These are phyloP conservation scores for Megaustenia siamemsis DNA, from an alignment of 2,888 invertebrate species.

Conservation along the genomic window DNA sequence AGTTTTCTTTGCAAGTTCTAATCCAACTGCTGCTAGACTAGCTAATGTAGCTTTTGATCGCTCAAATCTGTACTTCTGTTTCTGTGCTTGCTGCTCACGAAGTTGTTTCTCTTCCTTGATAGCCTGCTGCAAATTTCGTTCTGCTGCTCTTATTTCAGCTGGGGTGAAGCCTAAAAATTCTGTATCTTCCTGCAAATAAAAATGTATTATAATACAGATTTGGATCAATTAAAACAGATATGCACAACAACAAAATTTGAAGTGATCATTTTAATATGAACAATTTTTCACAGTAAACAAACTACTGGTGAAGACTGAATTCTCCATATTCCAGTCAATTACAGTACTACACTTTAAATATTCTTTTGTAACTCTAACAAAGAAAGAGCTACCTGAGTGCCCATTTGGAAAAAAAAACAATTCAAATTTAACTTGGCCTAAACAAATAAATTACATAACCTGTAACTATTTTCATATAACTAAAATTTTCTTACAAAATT, in stretches of 20 bases:
- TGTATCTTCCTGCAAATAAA: slow-evolving; percentile 68
- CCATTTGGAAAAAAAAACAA: too few species aligned
- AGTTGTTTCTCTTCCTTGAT: slow-evolving; percentile 60
- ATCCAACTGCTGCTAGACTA: slow-evolving; percentile 35
- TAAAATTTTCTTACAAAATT: too few species aligned
- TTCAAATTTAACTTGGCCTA: too few species aligned
- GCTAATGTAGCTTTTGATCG: slow-evolving; percentile 40
- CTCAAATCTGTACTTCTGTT: slow-evolving; percentile 48
- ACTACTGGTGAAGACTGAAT: too few species aligned
- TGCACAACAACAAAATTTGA: background rate
- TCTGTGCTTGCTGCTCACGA: slow-evolving; percentile 51
- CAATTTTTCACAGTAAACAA: too few species aligned
- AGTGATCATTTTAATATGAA: too few species aligned
- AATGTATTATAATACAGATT: background rate
- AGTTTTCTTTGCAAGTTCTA: background rate
- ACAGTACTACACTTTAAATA: too few species aligned
- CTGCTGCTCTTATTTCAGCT: slow-evolving; percentile 64
- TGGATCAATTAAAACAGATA: background rate
- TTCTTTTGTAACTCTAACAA: too few species aligned
- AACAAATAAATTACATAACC: too few species aligned
- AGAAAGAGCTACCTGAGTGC: too few species aligned
- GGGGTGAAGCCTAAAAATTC: slow-evolving; percentile 75
- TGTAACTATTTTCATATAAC: too few species aligned
- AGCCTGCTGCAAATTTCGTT: slow-evolving; percentile 41
- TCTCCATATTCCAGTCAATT: too few species aligned